These are phyloP conservation scores for Hirtodrosophila duncani DNA, from an alignment of 2,888 invertebrate genomes.

Conservation along the genomic window DNA sequence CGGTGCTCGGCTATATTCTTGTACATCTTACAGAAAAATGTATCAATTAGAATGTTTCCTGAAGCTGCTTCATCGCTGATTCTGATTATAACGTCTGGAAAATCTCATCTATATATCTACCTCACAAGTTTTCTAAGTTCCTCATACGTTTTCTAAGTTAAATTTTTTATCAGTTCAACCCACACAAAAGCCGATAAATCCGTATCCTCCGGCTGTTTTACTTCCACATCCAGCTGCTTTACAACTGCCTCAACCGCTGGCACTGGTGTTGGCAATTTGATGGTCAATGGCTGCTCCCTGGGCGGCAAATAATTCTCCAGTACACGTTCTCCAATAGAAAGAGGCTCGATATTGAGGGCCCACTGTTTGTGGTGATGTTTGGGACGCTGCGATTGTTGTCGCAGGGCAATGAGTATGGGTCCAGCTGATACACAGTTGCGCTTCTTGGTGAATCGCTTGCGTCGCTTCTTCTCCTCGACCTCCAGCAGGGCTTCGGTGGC, in stretches of 20 bases:
- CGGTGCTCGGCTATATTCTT: no score
- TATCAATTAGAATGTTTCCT: no score
- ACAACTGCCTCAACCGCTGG: conserved; percentile 1
- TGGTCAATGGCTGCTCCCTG: conserved; percentile 56
- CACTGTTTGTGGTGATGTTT: conserved; percentile 24
- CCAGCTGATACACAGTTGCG: conserved; percentile 77
- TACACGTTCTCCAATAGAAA: conserved; percentile 50
- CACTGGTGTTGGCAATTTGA: conserved; percentile 29
- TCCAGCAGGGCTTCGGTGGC: conserved; percentile 64
- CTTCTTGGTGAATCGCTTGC: conserved; percentile 70
- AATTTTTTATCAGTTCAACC: no score
- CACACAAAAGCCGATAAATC: conserved; percentile 62
- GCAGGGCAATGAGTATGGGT: conserved; percentile 71
- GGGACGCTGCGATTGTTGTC: conserved; percentile 47
- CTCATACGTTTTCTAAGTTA: no score
- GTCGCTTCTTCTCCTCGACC: conserved; percentile 73
- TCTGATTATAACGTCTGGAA: no score
- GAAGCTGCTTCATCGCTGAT: no score
- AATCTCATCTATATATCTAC: no score
- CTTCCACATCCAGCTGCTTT: neutral
- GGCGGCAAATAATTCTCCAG: conserved; percentile 53
- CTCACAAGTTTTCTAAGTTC: no score
- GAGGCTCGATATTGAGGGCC: conserved; percentile 48
- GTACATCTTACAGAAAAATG: no score
- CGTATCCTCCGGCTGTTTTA: conserved; percentile 30